A percentile compares a stretch with the other conserved stretches of the same genome.
These are phyloP conservation scores for Galaxias olidus DNA, from an alignment of 2,797 vertebrate genomes.

Conservation along the genomic window DNA sequence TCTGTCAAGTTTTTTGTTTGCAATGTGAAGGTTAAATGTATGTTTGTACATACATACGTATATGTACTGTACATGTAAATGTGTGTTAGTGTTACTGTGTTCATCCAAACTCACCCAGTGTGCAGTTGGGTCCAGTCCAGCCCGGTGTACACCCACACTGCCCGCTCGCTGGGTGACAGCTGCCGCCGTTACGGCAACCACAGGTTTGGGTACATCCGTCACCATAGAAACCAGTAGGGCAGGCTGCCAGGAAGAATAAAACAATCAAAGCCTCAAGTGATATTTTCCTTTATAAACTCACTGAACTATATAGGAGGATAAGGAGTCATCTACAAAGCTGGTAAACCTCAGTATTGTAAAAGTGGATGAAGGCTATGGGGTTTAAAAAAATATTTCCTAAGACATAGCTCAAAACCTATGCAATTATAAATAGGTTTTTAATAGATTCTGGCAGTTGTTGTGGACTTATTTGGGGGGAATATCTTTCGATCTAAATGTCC, in stretches of 20 bases:
- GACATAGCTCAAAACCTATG: no score
- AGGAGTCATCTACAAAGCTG: no score
- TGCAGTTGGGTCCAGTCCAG: conserved; percentile 86
- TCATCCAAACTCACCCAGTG: conserved; percentile 73
- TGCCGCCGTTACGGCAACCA: conserved; percentile 78
- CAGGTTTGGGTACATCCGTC: conserved; percentile 86
- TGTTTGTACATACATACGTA: not conserved
- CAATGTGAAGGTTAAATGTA: no score
- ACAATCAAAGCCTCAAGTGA: conserved; percentile 48
- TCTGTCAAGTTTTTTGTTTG: no score
- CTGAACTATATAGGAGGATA: conserved; percentile 51
- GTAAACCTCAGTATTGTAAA: no score
- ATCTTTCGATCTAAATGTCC: no score
- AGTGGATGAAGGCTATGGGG: no score
- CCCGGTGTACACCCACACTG: conserved; percentile 82
- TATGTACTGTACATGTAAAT: not conserved
- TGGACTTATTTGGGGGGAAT: no score
- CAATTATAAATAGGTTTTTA: no score
- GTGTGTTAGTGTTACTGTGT: not conserved
- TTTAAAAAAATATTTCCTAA: no score
- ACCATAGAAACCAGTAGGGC: conserved; percentile 80
- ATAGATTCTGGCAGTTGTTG: no score
- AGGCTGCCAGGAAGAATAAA: conserved; percentile 70
- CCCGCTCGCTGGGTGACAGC: conserved; percentile 82
- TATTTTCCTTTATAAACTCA: conserved; percentile 59